Evolutionary conservation across 2,888 invertebrate species (phyloP).

Genomic region (Drosophila mayaguana): DNA sequence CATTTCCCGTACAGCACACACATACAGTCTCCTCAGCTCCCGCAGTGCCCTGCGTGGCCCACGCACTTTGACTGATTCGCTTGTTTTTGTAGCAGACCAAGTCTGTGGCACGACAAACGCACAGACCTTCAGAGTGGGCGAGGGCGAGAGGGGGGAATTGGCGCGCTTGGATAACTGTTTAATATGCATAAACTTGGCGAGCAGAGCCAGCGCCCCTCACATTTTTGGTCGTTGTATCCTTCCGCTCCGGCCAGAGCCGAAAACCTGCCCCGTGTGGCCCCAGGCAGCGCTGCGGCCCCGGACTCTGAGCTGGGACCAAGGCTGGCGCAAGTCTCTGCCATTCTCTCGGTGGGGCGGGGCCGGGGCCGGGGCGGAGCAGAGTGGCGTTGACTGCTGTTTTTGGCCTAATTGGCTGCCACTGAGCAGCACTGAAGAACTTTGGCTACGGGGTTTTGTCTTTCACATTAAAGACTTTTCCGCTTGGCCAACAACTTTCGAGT

Average conservation of each 20-base stretch:
- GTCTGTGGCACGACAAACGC: neutral
- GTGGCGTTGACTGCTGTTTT: slow-evolving; percentile 47
- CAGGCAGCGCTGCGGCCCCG: slow-evolving; percentile 28
- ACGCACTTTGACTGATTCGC: slow-evolving; percentile 20
- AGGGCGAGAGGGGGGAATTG: neutral
- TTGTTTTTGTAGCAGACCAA: slow-evolving; percentile 29
- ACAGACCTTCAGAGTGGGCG: too few relatives aligned
- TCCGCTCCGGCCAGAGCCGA: slow-evolving; percentile 35
- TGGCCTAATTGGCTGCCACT: slow-evolving; percentile 76
- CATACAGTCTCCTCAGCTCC: slow-evolving; percentile 1
- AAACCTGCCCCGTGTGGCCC: slow-evolving; percentile 42
- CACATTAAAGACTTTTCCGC: slow-evolving; percentile 34
- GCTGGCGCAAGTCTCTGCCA: neutral
- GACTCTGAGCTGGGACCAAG: neutral
- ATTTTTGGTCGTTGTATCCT: slow-evolving; percentile 49
- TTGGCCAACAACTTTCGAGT: slow-evolving; percentile 14
- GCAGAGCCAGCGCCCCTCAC: slow-evolving; percentile 20
- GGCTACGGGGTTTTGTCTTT: slow-evolving; percentile 45
- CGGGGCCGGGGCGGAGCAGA: neutral
- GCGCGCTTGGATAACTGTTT: slow-evolving; percentile 71
- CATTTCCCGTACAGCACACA: slow-evolving; percentile 60
- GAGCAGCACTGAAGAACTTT: slow-evolving; percentile 53
- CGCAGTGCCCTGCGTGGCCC: neutral
- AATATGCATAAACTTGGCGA: slow-evolving; percentile 77
- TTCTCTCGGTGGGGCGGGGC: too few relatives aligned